These are phyloP conservation scores for Heliopora coerulea DNA, from an alignment of 92 coral and sea anemone species.

Conservation along the genomic window DNA sequence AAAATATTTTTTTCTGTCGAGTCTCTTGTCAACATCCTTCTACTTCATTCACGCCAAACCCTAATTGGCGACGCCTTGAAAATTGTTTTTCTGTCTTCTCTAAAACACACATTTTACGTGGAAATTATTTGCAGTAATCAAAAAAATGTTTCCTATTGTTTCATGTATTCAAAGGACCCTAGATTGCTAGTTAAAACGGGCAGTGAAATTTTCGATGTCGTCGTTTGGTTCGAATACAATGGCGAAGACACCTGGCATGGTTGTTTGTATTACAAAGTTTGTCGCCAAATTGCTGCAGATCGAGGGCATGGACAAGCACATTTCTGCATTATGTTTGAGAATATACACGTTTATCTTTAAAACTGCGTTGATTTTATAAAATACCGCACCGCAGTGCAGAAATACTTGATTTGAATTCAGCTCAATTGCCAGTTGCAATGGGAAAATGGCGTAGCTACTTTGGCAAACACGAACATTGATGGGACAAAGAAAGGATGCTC, in stretches of 20 bases:
- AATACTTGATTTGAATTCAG: constrained; percentile 7
- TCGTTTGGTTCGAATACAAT: constrained; percentile 1
- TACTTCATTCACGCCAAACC: not conserved
- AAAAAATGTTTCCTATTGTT: not conserved
- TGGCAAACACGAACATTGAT: not conserved
- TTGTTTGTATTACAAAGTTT: constrained; percentile 7
- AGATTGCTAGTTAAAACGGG: not conserved
- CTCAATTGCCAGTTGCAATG: not conserved
- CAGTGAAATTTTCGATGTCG: constrained; percentile 1
- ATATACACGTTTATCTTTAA: not conserved
- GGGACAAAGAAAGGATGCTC: not conserved
- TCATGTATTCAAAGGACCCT: not conserved
- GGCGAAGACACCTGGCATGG: constrained; percentile 13
- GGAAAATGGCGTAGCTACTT: constrained; percentile 34
- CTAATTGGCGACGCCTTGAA: constrained; percentile 1
- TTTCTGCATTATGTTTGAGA: not conserved
- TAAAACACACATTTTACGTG: not conserved
- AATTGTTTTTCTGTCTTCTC: not conserved
- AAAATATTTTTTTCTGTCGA: not conserved
- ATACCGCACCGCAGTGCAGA: constrained; percentile 4
- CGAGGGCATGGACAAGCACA: not conserved
- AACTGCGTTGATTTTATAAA: not conserved
- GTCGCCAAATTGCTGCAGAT: constrained; percentile 12
- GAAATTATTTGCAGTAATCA: not conserved
- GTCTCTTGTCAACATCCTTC: constrained; percentile 15